Base-by-base conservation (phyloP, 2,888 invertebrate species). In the Drosophila gaucha region DNA sequence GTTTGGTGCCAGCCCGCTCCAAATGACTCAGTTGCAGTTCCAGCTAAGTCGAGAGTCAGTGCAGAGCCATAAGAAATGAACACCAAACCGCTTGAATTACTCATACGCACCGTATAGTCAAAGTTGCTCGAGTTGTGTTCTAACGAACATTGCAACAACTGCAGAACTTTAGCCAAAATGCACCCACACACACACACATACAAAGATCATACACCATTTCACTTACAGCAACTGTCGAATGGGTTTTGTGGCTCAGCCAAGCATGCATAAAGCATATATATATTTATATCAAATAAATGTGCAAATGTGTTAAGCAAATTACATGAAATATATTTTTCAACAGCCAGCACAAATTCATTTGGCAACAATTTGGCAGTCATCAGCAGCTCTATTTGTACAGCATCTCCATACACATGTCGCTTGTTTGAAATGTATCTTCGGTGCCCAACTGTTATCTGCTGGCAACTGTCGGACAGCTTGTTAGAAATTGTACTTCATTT, bases 51-150 rank as follows among this genome's bases (percentile, higher is more conserved):
- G 47, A 22, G 20, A 39, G 12, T 22, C 36, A 44, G 35, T 33
- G 31, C 30, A 26, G 49, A 54, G 52, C 31, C 46, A 55, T 60
- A 67, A 60, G 77, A 87, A 87, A 74, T 67, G 22, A 69, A 63
- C 63, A 78, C 67, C 67, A 22, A 46, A 33, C 26, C 14, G 41
- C 51, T 87, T 58, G 41, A 31, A 85, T 82, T 82, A 82, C 82
- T 85, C 87, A 82, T 77, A 84, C 82, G 82, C 78, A 86, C 65
- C 69, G 50, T 69, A 28, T 24, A 28, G 39, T 58, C 44, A 41
- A 44, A 31, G 52, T 46, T 43, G 43, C 54, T 63, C 24, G 35
- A 62, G 28, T 62, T 63, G 22, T 51, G 38, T 74, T 78, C 66
- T 52, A 50, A 24, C 14, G 36, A 63, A 71, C 44, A 33, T 55